These are phyloP conservation scores for Mesocricetus auratus DNA, from an alignment of 2,113 vertebrate genomes.

Conservation along the genomic window DNA sequence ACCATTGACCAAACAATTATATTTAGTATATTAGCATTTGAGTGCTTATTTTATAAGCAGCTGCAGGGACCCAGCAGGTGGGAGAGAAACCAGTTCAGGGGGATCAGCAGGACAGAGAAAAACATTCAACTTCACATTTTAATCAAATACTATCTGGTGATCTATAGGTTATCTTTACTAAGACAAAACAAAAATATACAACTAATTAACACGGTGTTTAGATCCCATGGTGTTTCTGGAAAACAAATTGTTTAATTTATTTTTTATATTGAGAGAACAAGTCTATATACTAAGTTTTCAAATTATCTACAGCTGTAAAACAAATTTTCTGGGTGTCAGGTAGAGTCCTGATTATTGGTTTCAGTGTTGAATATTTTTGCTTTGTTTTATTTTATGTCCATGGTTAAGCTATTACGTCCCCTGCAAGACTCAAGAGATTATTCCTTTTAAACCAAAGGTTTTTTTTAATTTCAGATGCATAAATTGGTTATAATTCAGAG, in stretches of 20 bases:
- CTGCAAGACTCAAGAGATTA: slow-evolving; percentile 61
- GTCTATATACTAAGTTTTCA: not conserved
- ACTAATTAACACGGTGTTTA: not conserved
- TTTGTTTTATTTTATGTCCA: slow-evolving; percentile 63
- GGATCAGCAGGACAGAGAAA: too few relatives aligned
- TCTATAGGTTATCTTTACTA: not conserved
- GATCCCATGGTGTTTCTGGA: not conserved
- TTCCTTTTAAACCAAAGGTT: slow-evolving; percentile 69
- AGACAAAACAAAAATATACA: not conserved
- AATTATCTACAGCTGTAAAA: not conserved
- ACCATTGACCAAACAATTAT: too few relatives aligned
- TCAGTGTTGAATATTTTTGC: not conserved
- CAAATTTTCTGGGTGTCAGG: not conserved
- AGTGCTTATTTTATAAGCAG: too few relatives aligned
- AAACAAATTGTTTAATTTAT: slow-evolving; percentile 54
- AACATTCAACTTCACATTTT: not conserved
- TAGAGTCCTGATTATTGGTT: slow-evolving; percentile 40
- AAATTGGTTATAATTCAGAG: slow-evolving; percentile 76
- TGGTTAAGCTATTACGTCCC: slow-evolving; percentile 44
- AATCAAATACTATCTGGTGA: not conserved
- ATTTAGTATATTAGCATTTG: too few relatives aligned
- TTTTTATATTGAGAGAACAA: not conserved
- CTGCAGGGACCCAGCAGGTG: too few relatives aligned
- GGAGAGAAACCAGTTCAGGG: too few relatives aligned
- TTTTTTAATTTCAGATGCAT: slow-evolving; percentile 74